Evolutionary conservation across 2,797 vertebrate genomes (phyloP).

Genomic region (Borostomias antarcticus): DNA sequence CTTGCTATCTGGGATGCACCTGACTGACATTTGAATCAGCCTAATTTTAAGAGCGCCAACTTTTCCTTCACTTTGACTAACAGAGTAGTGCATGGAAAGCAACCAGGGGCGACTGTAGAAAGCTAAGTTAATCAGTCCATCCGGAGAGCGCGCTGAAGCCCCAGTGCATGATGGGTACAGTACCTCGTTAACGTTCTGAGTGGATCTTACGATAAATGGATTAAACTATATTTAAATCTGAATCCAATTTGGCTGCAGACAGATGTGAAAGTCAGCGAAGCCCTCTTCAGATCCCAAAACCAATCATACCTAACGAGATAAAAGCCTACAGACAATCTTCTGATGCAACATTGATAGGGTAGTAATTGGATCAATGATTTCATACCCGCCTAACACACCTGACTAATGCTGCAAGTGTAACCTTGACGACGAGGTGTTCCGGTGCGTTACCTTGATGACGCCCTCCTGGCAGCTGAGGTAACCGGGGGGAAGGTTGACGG

Average conservation of each 20-base stretch:
- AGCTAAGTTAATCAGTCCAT: slow-evolving; percentile 20
- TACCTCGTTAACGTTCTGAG: not conserved
- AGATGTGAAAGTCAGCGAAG: slow-evolving; percentile 9
- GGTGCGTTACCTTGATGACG: slow-evolving; percentile 81
- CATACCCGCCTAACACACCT: not conserved
- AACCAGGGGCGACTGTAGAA: too few species aligned
- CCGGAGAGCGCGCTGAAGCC: slow-evolving; percentile 3
- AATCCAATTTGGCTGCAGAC: slow-evolving; percentile 36
- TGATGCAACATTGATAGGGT: not conserved
- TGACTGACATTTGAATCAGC: too few species aligned
- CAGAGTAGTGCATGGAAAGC: too few species aligned
- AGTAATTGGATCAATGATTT: slow-evolving; percentile 2
- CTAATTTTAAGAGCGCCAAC: too few species aligned
- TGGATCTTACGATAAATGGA: slow-evolving; percentile 22
- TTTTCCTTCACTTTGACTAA: too few species aligned
- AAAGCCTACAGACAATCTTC: slow-evolving; percentile 7
- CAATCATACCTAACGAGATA: slow-evolving; percentile 39
- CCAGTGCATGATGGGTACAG: not conserved
- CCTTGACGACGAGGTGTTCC: not conserved
- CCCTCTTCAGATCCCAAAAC: slow-evolving; percentile 18
- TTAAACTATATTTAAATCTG: slow-evolving; percentile 25
- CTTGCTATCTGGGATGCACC: too few species aligned
- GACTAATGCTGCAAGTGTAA: not conserved
- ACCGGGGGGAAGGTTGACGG: slow-evolving; percentile 85
- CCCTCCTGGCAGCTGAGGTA: slow-evolving; percentile 88